Conservation (phyloP, 2,797 vertebrate species). For the Telmatherina bonti region DNA sequence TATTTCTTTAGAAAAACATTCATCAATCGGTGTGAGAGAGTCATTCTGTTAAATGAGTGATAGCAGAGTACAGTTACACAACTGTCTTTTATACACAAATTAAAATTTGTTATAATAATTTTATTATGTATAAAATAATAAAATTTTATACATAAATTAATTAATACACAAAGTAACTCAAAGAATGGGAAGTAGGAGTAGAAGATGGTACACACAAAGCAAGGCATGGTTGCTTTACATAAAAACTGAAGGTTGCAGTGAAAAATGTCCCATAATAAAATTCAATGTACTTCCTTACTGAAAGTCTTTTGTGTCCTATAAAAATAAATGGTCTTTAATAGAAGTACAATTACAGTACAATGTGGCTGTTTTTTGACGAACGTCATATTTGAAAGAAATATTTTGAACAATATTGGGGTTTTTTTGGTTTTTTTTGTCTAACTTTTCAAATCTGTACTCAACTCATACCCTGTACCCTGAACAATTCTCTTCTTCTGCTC, state of each 20-base stretch:
- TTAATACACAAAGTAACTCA: too few relatives aligned
- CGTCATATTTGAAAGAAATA: not conserved
- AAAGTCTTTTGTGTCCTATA: not conserved
- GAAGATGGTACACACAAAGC: too few relatives aligned
- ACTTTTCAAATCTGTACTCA: not conserved
- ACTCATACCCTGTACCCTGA: not conserved
- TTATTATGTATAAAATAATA: too few relatives aligned
- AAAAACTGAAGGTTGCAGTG: too few relatives aligned
- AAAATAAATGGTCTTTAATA: not conserved
- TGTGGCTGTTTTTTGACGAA: not conserved
- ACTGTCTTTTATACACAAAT: not conserved
- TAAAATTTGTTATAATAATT: too few relatives aligned
- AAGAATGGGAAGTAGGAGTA: not conserved
- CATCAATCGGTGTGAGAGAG: not conserved
- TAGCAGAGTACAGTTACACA: not conserved
- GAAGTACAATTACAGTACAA: not conserved
- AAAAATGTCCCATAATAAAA: too few relatives aligned
- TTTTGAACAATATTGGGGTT: not conserved
- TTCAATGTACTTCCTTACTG: not conserved
- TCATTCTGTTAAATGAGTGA: not conserved
- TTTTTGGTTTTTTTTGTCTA: not conserved
- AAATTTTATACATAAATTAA: too few relatives aligned
- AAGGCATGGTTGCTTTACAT: not conserved
- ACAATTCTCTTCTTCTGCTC: conserved; percentile 25
- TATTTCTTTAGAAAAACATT: too few relatives aligned